A percentile compares a stretch with the other conserved stretches of the same genome.
Evolutionary conservation across 2,888 invertebrate species (phyloP).

Genomic region (Temnothorax rugatulus): DNA sequence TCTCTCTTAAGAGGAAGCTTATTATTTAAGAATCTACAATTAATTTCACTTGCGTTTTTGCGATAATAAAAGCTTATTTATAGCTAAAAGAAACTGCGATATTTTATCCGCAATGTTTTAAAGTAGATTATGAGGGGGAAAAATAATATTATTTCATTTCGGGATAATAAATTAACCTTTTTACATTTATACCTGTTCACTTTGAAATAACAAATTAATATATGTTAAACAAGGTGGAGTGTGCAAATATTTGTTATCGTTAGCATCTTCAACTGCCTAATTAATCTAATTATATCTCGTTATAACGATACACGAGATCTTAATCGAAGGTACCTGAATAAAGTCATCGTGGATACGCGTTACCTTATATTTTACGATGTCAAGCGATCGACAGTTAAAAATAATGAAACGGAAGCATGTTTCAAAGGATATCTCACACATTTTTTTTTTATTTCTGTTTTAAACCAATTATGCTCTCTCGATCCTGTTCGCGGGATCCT

Average conservation of each 20-base stretch:
- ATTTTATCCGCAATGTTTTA: not conserved
- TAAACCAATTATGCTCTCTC: conserved; percentile 1
- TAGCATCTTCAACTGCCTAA: not conserved
- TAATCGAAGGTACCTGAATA: not conserved
- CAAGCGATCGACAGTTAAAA: not conserved
- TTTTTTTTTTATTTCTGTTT: not conserved
- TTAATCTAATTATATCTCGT: conserved; percentile 18
- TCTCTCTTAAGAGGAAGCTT: not conserved
- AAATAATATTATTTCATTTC: not conserved
- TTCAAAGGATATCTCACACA: not conserved
- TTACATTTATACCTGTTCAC: not conserved
- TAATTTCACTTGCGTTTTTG: not conserved
- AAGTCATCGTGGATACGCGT: not conserved
- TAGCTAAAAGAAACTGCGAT: not conserved
- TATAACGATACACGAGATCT: not conserved
- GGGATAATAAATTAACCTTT: not conserved
- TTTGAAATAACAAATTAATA: not conserved
- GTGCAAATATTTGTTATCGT: not conserved
- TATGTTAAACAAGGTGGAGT: not conserved
- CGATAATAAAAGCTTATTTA: conserved; percentile 9
- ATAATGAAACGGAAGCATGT: conserved; percentile 15
- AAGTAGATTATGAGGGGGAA: not conserved
- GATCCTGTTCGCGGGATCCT: not conserved
- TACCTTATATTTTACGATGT: conserved; percentile 22
- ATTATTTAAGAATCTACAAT: conserved; percentile 11